Base-by-base conservation (phyloP, 1,140 invertebrate genomes). In the Theocolax elegans region DNA sequence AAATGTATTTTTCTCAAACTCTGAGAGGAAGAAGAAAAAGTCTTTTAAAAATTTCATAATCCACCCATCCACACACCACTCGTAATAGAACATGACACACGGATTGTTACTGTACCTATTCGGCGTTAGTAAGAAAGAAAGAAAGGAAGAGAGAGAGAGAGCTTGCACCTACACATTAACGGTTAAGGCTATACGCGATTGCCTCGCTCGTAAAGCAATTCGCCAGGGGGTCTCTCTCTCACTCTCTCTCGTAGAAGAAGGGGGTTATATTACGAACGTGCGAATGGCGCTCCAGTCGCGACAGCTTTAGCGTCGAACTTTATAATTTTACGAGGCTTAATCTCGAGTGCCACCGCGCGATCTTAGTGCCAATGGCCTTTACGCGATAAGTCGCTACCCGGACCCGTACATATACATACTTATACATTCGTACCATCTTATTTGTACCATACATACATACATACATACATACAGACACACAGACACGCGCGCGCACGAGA, bases 271-370 rank as follows among this genome's bases (percentile, higher is more conserved):
- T 80, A 78, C 69, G 73, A 59, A 75, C 72, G 72, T 77, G 77
- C 76, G 77, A 81, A 81, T 79, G 79, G 76, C 63, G 58, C 35
- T 40, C 58, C 70, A 74, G 75, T 72, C 73, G 74, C 74, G 73
- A 69, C 75, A 77, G 74, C 74, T 75, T 75, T 71, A 80, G 72
- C 74, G 67, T 48, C 64, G 67, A 80, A 78, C 76, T 82, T 83
- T 79, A 79, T 77, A 79, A 79, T 81, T 83, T 81, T 79, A 80
- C 76, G 79, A 81, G 67, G 70, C 73, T 79, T 79, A 77, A 77
- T 75, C 75, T 79, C 72, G 62, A 69, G 23, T 44, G 53, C 56
- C 63, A 59, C 67, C 69, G 71, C 72, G 71, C 72, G 68, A 70
- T 69, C 65, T 70, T 38, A 35, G 4, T 35, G 31, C 31, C n/a